Percentiles rank a stretch among this genome's conserved stretches.
These are phyloP conservation scores for Parapristionchus giblindavisi DNA, from an alignment of 2,888 invertebrate species.

Conservation along the genomic window DNA sequence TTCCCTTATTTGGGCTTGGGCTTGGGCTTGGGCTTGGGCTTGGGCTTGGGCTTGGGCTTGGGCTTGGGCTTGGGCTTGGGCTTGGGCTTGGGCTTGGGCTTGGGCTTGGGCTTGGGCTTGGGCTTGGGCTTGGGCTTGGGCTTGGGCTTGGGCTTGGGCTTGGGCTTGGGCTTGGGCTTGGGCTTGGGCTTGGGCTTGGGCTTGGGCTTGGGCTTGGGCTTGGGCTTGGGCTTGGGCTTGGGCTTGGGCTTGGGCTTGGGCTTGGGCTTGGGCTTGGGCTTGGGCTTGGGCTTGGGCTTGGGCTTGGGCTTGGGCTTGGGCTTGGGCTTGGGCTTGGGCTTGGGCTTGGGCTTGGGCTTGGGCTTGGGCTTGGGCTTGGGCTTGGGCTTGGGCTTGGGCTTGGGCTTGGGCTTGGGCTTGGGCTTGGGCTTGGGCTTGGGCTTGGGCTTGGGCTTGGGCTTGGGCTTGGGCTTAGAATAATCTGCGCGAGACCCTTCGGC, in stretches of 20 bases:
- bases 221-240: conserved; percentile 35
- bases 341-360: conserved; percentile 41
- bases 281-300: conserved; percentile 35
- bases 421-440: conserved; percentile 40
- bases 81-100: conserved; percentile 35
- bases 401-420: conserved; percentile 43
- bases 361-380: conserved; percentile 42
- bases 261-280: conserved; percentile 38
- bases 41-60: conserved; percentile 4
- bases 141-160: conserved; percentile 32
- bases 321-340: conserved; percentile 39
- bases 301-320: conserved; percentile 40
- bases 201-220: conserved; percentile 40
- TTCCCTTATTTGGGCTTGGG: too few relatives aligned
- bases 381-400: conserved; percentile 42
- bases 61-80: conserved; percentile 33
- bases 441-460: conserved; percentile 40
- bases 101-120: conserved; percentile 35
- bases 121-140: conserved; percentile 33
- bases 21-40: conserved; percentile 21
- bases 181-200: conserved; percentile 41
- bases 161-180: conserved; percentile 39
- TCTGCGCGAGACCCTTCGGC: too few relatives aligned
- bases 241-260: conserved; percentile 38
- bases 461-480: too few relatives aligned